A percentile compares a stretch with the other conserved stretches of the same genome.
Evolutionary conservation across 2,888 invertebrate species (phyloP).

Genomic region (Aquatica leii): DNA sequence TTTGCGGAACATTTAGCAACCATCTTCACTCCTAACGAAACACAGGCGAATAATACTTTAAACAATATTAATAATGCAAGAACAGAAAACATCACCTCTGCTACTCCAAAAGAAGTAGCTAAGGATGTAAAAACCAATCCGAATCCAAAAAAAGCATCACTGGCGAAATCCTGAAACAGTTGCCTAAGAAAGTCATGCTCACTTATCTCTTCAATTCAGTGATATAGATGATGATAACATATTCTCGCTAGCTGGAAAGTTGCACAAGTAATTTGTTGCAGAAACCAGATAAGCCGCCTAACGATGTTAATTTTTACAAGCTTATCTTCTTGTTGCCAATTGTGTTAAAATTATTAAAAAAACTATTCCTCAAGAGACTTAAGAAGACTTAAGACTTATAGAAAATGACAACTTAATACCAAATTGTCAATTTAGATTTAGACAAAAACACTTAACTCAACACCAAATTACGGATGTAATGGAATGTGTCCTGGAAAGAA

Average conservation of each 20-base stretch:
- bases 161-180: constrained; percentile 38
- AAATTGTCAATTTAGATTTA: constrained; percentile 38
- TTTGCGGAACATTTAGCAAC: constrained; percentile 37
- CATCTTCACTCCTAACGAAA: constrained; percentile 32
- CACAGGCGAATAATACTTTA: constrained; percentile 1
- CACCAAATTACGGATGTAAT: constrained; percentile 35
- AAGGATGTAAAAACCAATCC: constrained; percentile 34
- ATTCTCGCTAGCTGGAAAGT: constrained; percentile 35
- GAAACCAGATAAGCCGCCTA: constrained; percentile 7
- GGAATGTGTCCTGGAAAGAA: constrained; percentile 16
- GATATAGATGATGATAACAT: constrained; percentile 18
- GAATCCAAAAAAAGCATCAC: constrained; percentile 39
- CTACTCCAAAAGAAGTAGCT: constrained; percentile 32
- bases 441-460: constrained; percentile 38
- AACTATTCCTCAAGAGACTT: constrained; percentile 38
- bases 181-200: constrained; percentile 29
- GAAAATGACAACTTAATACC: constrained; percentile 30
- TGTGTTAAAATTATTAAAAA: constrained; percentile 45
- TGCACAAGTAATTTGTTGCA: constrained; percentile 42
- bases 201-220: constrained; percentile 23
- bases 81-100: constrained; percentile 23
- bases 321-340: constrained; percentile 44
- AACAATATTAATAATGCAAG: constrained; percentile 18
- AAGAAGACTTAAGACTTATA: constrained; percentile 28
- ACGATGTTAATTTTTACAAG: constrained; percentile 38